Percentiles rank a stretch among this genome's conserved stretches.
Evolutionary conservation across 2,888 invertebrate genomes (phyloP).

Genomic region (Quadriops clusia): DNA sequence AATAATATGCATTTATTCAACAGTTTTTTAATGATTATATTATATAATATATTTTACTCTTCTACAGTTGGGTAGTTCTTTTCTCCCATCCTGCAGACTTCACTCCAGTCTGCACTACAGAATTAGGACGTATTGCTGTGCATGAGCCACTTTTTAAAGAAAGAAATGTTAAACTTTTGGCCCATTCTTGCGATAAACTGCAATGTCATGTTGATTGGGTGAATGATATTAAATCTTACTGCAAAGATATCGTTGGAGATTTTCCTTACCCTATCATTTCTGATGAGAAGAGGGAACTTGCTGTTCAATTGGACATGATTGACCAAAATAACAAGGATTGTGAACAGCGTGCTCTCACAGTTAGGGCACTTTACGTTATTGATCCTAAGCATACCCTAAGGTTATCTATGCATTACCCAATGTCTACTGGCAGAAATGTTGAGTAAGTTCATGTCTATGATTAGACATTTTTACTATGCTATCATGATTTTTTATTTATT

Average conservation of each 20-base stretch:
- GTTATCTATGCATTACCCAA: conserved; percentile 72
- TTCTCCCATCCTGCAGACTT: conserved; percentile 85
- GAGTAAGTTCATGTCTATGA: conserved; percentile 45
- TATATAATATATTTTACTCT: not conserved
- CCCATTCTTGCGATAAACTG: conserved; percentile 67
- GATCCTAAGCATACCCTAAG: conserved; percentile 70
- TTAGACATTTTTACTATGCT: not conserved
- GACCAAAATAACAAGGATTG: conserved; percentile 59
- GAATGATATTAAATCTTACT: conserved; percentile 56
- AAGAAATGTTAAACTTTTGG: conserved; percentile 62
- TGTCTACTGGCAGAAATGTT: conserved; percentile 76
- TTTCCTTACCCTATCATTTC: conserved; percentile 77
- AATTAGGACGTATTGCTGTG: conserved; percentile 63
- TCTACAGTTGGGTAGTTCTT: conserved; percentile 67
- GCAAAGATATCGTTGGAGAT: conserved; percentile 54
- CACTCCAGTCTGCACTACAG: conserved; percentile 85
- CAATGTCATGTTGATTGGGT: conserved; percentile 68
- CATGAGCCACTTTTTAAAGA: conserved; percentile 57
- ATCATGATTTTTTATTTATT: too few relatives aligned
- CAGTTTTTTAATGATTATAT: too few relatives aligned
- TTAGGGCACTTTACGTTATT: conserved; percentile 67
- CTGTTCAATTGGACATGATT: conserved; percentile 65
- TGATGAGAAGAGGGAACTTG: conserved; percentile 59
- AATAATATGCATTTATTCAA: too few relatives aligned
- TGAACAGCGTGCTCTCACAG: conserved; percentile 55